phyloP scores from a whole-genome alignment of 2,888 invertebrate species.

The Salticus scenicus region DNA sequence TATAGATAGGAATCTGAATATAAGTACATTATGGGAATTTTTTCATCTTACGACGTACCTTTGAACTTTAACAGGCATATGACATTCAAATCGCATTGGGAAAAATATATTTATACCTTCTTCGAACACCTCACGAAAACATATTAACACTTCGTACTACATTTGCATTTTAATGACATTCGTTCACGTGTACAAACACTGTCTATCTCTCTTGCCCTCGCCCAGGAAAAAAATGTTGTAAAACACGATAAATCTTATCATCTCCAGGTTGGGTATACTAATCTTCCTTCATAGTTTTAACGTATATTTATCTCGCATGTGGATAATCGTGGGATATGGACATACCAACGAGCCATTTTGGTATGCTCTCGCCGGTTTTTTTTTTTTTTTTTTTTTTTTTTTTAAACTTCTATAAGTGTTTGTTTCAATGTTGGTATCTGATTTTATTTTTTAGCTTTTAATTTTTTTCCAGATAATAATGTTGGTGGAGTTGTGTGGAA shows the following conservation, averaged over 20 bases:
- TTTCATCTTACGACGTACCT: too few relatives aligned
- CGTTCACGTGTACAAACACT: not conserved
- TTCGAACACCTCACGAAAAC: not conserved
- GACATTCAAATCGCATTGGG: not conserved
- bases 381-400: too few relatives aligned
- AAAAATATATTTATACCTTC: not conserved
- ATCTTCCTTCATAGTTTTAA: not conserved
- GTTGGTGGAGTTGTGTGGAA: not conserved
- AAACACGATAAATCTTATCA: slow-evolving; percentile 3
- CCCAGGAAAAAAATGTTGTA: not conserved
- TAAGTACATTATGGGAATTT: too few relatives aligned
- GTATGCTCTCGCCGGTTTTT: not conserved
- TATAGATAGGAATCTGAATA: too few relatives aligned
- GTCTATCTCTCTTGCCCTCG: not conserved
- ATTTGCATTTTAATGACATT: slow-evolving; percentile 14
- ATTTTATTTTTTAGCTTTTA: slow-evolving; percentile 28
- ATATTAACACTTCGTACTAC: not conserved
- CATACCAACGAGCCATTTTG: not conserved
- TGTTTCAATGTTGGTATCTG: slow-evolving; percentile 26
- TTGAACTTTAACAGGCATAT: too few relatives aligned
- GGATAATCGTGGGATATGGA: not conserved
- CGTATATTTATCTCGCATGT: not conserved
- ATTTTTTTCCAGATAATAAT: slow-evolving; percentile 2
- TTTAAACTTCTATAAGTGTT: slow-evolving; percentile 40
- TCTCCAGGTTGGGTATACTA: too few relatives aligned